A percentile compares a stretch with the other conserved stretches of the same genome.
phyloP scores from a whole-genome alignment of 2,888 invertebrate species.

The Conus canariensis region DNA sequence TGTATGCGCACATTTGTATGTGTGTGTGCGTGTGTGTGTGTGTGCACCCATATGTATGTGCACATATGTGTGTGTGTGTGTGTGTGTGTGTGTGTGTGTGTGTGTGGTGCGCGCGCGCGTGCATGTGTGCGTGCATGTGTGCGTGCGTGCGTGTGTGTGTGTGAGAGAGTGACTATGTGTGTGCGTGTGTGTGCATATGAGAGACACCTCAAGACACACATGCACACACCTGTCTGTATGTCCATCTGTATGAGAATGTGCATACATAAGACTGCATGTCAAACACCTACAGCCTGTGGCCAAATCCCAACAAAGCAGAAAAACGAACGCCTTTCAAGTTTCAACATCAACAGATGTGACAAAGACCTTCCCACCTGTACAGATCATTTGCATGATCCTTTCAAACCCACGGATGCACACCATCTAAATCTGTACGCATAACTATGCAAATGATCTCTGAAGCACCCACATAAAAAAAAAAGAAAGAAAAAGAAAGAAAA shows the following conservation, averaged over 20 bases:
- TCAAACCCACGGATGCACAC: no score
- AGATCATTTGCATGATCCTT: no score
- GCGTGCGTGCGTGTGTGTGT: background rate
- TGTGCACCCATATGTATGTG: background rate
- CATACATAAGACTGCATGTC: no score
- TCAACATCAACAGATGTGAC: no score
- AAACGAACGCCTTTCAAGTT: no score
- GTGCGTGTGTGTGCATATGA: background rate
- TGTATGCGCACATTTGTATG: background rate
- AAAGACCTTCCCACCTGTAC: no score
- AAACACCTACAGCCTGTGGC: background rate
- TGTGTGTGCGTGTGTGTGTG: background rate
- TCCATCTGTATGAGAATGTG: background rate
- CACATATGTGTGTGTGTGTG: background rate
- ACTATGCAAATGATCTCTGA: no score
- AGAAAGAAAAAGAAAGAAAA: no score
- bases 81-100: background rate
- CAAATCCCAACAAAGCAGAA: background rate
- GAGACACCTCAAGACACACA: no score
- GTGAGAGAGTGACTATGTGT: background rate
- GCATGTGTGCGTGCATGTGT: background rate
- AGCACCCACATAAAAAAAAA: no score
- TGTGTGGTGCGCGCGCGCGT: background rate
- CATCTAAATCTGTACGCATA: no score
- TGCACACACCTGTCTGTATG: background rate